Evolutionary conservation across 1,140 invertebrate genomes (phyloP), one percentile per base, ranked within the genome.

Genomic region (Metaphire vulgaris): DNA sequence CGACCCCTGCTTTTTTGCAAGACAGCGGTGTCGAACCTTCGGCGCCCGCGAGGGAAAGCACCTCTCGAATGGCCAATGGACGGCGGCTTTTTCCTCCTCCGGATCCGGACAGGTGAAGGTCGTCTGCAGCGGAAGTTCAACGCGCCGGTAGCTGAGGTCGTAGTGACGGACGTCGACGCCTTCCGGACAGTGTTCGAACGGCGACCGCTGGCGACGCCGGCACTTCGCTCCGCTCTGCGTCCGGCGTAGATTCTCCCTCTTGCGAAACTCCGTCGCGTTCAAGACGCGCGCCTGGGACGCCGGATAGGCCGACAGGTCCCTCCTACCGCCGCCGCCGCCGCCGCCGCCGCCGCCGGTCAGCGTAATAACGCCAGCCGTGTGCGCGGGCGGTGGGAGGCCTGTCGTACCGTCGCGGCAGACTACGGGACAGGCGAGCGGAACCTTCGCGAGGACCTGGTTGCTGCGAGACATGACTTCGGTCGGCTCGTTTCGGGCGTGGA

Each of bases 381-480:
- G 6, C 6, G 41, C 6, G 41, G 6, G 41, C 6, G 41, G 41
- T n/a, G n/a, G n/a, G n/a, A n/a, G n/a, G n/a, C n/a, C n/a, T n/a
- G n/a, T n/a, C n/a, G n/a, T n/a, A n/a, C n/a, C n/a, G n/a, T n/a
- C n/a, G n/a, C n/a, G n/a, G 41, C 41, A 56, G 41, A 56, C 41
- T 6, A 56, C 41, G 41, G 41, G 41, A 56, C 41, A 56, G 41
- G 41, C 41, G 6, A 56, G 41, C 6, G 41, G 41, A 56, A 56
- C 21, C 6, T 56, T 56, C 6, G 41, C 41, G 21, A 56, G 6
- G 41, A 21, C 21, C 21, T 84, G 82, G 78, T 84, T 85, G 70
- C 81, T 80, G 1, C 74, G 67, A 1, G 83, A 84, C 81, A 84
- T 84, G n/a, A 84, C 65, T 69, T 77, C 68, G 0, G 78, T 74